Evolutionary conservation across 2,888 invertebrate genomes (phyloP).

Genomic region (Conops quadrifasciatus): DNA sequence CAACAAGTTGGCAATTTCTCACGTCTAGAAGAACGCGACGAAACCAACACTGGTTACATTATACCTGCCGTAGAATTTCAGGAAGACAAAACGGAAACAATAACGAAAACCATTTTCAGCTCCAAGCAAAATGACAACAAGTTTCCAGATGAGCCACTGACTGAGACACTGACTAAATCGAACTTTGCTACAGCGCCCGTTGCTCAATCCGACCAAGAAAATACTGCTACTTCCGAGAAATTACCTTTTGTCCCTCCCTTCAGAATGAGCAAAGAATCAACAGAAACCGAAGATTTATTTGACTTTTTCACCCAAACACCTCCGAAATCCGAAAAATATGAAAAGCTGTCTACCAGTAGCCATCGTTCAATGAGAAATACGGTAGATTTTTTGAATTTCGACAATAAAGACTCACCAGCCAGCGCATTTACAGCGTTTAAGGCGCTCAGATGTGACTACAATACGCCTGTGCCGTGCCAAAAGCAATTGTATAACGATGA

Average conservation of each 20-base stretch:
- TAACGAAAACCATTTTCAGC: constrained; percentile 49
- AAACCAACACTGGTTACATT: constrained; percentile 49
- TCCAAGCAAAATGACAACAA: constrained; percentile 36
- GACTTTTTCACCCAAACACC: constrained; percentile 55
- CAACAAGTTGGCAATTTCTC: constrained; percentile 54
- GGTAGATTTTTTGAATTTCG: constrained; percentile 39
- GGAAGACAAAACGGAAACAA: constrained; percentile 60
- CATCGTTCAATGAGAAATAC: constrained; percentile 9
- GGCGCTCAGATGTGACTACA: constrained; percentile 26
- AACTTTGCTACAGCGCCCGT: constrained; percentile 26
- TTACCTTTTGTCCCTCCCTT: constrained; percentile 32
- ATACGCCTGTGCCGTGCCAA: background rate
- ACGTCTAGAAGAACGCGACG: constrained; percentile 54
- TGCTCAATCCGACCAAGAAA: constrained; percentile 44
- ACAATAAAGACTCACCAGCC: constrained; percentile 39
- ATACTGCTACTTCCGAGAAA: constrained; percentile 43
- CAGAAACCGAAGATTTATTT: constrained; percentile 47
- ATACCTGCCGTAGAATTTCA: constrained; percentile 47
- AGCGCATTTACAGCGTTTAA: constrained; percentile 18
- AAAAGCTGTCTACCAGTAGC: background rate
- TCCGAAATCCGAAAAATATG: constrained; percentile 41
- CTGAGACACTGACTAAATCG: constrained; percentile 46
- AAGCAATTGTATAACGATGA: background rate
- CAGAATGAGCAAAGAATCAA: background rate
- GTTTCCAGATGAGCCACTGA: constrained; percentile 46